Conservation (phyloP, 37 sponge, comb jelly and placozoan genomes). For the Halichondria panicea region DNA sequence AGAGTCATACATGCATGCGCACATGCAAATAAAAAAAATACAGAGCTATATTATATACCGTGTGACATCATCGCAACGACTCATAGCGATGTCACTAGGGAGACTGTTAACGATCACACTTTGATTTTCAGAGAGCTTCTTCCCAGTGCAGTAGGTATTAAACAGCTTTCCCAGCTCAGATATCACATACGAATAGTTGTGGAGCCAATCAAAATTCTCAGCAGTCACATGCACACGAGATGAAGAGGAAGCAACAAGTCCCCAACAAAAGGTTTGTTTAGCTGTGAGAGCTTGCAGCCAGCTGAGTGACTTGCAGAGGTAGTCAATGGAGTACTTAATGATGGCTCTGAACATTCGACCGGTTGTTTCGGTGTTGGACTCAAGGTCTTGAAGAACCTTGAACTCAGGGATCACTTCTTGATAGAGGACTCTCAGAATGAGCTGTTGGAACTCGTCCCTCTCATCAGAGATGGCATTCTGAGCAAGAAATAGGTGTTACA, state of each 20-base stretch:
- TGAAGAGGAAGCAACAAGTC: slow-evolving; percentile 24
- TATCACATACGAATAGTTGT: neutral
- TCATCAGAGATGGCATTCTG: slow-evolving; percentile 9
- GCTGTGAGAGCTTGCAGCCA: slow-evolving; percentile 22
- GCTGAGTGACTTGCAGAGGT: neutral
- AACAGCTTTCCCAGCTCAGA: slow-evolving; percentile 4
- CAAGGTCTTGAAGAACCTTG: neutral
- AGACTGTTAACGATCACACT: neutral
- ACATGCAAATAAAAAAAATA: too few relatives aligned
- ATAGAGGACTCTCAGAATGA: slow-evolving; percentile 5
- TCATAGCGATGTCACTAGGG: slow-evolving; percentile 13
- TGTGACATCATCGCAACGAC: slow-evolving; percentile 11
- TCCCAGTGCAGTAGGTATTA: slow-evolving; percentile 4
- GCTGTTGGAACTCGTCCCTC: slow-evolving; percentile 14
- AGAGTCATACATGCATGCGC: too few relatives aligned
- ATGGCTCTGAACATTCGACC: neutral
- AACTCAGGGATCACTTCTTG: slow-evolving; percentile 29
- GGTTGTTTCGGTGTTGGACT: neutral
- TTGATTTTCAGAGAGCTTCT: slow-evolving; percentile 1
- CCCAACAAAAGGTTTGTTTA: slow-evolving; percentile 44
- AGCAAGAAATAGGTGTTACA: too few relatives aligned
- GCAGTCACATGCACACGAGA: slow-evolving; percentile 4
- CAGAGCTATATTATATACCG: too few relatives aligned
- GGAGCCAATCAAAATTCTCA: slow-evolving; percentile 8
- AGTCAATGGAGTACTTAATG: neutral